Base-by-base conservation (phyloP, 2,797 vertebrate genomes). In the Sebastes kiyomatsui region DNA sequence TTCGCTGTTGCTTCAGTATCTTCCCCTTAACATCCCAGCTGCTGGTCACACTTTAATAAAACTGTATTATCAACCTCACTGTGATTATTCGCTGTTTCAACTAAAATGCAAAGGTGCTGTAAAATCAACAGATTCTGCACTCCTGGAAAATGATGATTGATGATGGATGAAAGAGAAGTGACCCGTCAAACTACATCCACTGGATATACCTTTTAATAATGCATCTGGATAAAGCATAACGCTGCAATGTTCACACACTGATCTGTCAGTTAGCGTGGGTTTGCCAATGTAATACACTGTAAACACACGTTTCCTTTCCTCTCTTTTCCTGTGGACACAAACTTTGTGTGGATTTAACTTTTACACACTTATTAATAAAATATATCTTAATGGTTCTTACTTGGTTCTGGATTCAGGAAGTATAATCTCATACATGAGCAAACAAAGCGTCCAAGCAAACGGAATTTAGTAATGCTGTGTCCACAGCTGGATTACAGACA, bases 81-180 rank as follows among this genome's bases (percentile, higher is more conserved):
- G 6, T 49, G 33, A 61, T 55, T 30, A 35, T 59, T 46, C 0
- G 61, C 54, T 9, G 30, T 73, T 76, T 76, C 62, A 75, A 49
- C 42, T 71, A 74, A 74, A 86, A 54, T 16, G 25, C 35, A 5
- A 13, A 75, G 8, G 60, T 27, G 49, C 25, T 65, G 16, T 55
- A 67, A 75, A 88, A 79, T 78, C 28, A 83, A 75, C 52, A 79
- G 30, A 60, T 27, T 52, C 80, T 72, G 35, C 9, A 1, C 9
- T 59, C 25, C 35, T 42, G 5, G 42, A 56, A 82, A 81, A 66
- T 61, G 30, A 82, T 75, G 42, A 81, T 54, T 1, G 64, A 61
- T 73, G 46, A 62, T 33, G 46, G 20, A 35, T 77, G 33, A 65
- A 66, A 72, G 46, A 79, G 22, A 59, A 60, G 13, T 7, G 54